These are phyloP conservation scores for Troides oblongomaculatus DNA, from an alignment of 2,888 invertebrate genomes.

Conservation along the genomic window DNA sequence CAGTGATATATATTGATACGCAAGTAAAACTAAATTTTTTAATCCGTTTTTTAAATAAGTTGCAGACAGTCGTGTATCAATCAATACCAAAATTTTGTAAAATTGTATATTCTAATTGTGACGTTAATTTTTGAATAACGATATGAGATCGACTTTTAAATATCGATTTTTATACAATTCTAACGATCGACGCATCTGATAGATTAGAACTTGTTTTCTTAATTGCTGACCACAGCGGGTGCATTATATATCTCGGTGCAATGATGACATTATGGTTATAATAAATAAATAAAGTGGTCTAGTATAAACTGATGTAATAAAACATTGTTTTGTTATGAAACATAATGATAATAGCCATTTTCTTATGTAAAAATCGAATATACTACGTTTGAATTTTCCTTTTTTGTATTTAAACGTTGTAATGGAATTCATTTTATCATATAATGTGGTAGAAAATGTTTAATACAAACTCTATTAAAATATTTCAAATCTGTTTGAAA, in stretches of 20 bases:
- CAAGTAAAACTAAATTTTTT: no score
- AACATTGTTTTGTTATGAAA: neutral
- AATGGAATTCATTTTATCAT: no score
- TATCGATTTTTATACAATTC: neutral
- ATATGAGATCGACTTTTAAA: neutral
- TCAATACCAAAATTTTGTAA: no score
- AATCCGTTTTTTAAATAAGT: no score
- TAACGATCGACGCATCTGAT: neutral
- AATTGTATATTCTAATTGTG: no score
- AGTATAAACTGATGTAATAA: neutral
- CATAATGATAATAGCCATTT: no score
- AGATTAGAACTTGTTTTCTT: conserved; percentile 13
- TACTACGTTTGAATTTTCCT: no score
- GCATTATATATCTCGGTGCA: conserved; percentile 3
- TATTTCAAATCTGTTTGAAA: neutral
- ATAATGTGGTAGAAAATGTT: neutral
- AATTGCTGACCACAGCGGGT: conserved; percentile 13
- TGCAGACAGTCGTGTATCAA: no score
- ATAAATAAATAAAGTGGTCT: neutral
- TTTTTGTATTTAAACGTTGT: no score
- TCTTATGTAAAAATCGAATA: no score
- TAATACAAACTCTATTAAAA: neutral
- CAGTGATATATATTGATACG: no score
- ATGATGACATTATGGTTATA: conserved; percentile 10
- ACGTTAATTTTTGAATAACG: no score